These are phyloP conservation scores for Acanthaster planci DNA, from an alignment of 35 echinoderm and acorn worm genomes.

Conservation along the genomic window DNA sequence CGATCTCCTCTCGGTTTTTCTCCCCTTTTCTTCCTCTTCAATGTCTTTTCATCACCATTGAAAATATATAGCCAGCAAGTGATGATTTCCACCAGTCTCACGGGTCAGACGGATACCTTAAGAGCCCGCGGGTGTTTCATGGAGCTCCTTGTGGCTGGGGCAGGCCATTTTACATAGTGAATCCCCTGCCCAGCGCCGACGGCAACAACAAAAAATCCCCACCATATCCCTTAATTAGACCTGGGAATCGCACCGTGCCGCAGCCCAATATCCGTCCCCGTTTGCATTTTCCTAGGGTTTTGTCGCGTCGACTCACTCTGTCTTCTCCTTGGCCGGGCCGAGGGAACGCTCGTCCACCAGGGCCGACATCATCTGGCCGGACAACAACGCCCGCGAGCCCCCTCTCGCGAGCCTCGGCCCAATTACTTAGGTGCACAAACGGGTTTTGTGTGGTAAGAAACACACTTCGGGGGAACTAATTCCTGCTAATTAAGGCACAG, in stretches of 20 bases:
- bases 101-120: too few relatives aligned
- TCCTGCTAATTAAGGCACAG: conserved; percentile 27
- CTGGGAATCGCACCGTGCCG: conserved; percentile 11
- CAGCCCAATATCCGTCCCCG: background rate
- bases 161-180: conserved; percentile 16
- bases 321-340: too few relatives aligned
- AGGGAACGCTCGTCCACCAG: too few relatives aligned
- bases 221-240: conserved; percentile 26
- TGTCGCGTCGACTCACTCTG: too few relatives aligned
- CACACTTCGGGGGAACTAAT: conserved; percentile 23
- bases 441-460: conserved; percentile 14
- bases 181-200: background rate
- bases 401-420: background rate
- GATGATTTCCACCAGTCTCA: too few relatives aligned
- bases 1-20: too few relatives aligned
- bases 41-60: too few relatives aligned
- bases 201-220: background rate
- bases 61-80: too few relatives aligned
- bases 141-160: background rate
- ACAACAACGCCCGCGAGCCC: too few relatives aligned
- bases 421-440: conserved; percentile 27
- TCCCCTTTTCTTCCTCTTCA: too few relatives aligned
- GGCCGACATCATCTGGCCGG: too few relatives aligned
- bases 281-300: too few relatives aligned
- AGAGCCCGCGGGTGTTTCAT: background rate